phyloP scores from a whole-genome alignment of 2,113 vertebrate genomes.

The Prietella phreatophila region DNA sequence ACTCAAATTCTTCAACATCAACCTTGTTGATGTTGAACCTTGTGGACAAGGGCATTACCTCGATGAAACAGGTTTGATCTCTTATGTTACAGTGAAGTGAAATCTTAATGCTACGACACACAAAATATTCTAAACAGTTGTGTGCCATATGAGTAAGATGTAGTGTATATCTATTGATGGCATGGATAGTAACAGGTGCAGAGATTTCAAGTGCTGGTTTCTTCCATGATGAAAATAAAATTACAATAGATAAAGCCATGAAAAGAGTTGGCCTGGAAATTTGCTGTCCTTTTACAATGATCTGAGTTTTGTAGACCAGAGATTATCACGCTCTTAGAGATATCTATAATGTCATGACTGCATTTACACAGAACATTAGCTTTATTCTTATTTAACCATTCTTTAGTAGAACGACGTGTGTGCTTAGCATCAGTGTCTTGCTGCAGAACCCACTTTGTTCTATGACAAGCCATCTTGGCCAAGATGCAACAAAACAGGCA shows the following conservation, averaged over 20 bases:
- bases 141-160: neutral
- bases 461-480: no score
- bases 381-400: no score
- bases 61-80: neutral
- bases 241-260: constrained; percentile 68
- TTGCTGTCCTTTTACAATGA: constrained; percentile 65
- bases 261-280: constrained; percentile 56
- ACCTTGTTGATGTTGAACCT: neutral
- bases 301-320: constrained; percentile 54
- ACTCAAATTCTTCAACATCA: neutral
- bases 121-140: neutral
- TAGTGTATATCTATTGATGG: constrained; percentile 45
- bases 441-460: no score
- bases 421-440: no score
- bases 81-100: neutral
- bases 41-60: neutral
- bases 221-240: constrained; percentile 66
- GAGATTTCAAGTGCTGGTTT: constrained; percentile 38
- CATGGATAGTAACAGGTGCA: constrained; percentile 70
- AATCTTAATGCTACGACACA: neutral
- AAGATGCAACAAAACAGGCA: no score
- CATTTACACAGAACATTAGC: neutral
- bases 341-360: neutral
- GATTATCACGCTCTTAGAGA: constrained; percentile 22
- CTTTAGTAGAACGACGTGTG: no score